These are phyloP conservation scores for Ectropis grisescens DNA, from an alignment of 1,140 invertebrate species.

Conservation along the genomic window DNA sequence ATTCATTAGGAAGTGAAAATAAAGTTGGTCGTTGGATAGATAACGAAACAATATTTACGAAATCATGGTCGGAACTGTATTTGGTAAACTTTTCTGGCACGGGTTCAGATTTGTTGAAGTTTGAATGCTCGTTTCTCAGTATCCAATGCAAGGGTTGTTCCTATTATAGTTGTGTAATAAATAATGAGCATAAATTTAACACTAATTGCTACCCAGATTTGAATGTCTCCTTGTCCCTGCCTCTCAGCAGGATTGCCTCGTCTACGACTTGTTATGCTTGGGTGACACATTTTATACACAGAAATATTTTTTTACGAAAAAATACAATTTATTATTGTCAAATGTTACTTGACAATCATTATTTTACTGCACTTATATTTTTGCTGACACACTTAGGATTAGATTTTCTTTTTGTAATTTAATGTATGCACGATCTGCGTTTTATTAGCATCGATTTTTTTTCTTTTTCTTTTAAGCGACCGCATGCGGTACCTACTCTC, in stretches of 20 bases:
- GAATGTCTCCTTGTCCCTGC: no score
- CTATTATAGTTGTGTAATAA: no score
- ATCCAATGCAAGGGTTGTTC: no score
- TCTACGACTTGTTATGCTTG: conserved; percentile 48
- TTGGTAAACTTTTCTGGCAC: no score
- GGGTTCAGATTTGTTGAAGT: no score
- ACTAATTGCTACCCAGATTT: no score
- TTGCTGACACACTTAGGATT: conserved; percentile 65
- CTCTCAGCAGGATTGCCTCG: conserved; percentile 33
- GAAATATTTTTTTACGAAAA: conserved; percentile 67
- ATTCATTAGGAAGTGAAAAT: no score
- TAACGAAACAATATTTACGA: no score
- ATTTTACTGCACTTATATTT: conserved; percentile 66
- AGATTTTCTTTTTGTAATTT: conserved; percentile 61
- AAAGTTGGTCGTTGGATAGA: no score
- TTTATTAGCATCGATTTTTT: conserved; percentile 57
- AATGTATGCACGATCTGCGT: conserved; percentile 68
- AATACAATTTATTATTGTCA: conserved; percentile 58
- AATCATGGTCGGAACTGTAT: no score
- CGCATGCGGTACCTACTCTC: conserved; percentile 36
- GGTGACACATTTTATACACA: conserved; percentile 66
- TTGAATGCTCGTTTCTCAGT: no score
- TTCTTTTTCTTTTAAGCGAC: conserved; percentile 41
- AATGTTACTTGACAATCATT: conserved; percentile 66
- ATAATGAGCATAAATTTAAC: no score